Conservation (phyloP, 2,113 vertebrate genomes). For the Syngnathus typhle region DNA sequence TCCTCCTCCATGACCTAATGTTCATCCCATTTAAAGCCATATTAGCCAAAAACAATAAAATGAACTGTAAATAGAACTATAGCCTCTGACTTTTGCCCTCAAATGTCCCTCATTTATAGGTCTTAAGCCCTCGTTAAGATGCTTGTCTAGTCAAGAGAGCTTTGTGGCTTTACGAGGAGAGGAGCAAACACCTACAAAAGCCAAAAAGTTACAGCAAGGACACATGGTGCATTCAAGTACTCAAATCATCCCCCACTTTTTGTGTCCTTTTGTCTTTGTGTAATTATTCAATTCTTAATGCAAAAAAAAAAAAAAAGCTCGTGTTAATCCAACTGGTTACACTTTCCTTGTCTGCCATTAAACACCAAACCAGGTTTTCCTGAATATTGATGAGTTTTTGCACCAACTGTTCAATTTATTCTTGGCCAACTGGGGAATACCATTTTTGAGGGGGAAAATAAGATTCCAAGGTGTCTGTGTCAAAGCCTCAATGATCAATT, state of each 20-base stretch:
- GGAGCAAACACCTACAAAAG: conserved; percentile 23
- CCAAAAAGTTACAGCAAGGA: conserved; percentile 18
- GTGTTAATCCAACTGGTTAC: conserved; percentile 21
- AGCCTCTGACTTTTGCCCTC: conserved; percentile 53
- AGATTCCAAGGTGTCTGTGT: conserved; percentile 63
- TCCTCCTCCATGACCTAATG: conserved; percentile 37
- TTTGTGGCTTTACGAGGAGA: conserved; percentile 28
- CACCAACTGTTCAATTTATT: conserved; percentile 69
- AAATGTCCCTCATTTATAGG: conserved; percentile 42
- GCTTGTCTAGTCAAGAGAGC: conserved; percentile 33
- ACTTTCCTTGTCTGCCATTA: conserved; percentile 2
- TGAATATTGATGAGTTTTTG: conserved; percentile 69
- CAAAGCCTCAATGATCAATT: conserved; percentile 53
- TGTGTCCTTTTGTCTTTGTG: conserved; percentile 18
- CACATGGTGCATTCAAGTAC: conserved; percentile 1
- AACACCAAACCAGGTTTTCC: conserved; percentile 47
- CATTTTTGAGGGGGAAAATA: conserved; percentile 57
- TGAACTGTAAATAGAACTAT: conserved; percentile 68
- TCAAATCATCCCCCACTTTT: conserved; percentile 13
- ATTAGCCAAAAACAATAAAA: conserved; percentile 71
- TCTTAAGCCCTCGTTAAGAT: conserved; percentile 48
- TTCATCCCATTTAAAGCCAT: conserved; percentile 46
- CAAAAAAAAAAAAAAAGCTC: conserved; percentile 1
- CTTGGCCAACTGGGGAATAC: conserved; percentile 66
- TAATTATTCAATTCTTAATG: conserved; percentile 18